Evolutionary conservation across 2,113 vertebrate genomes (phyloP), one percentile per base, ranked within the genome.

Genomic region (Carassius gibelio): DNA sequence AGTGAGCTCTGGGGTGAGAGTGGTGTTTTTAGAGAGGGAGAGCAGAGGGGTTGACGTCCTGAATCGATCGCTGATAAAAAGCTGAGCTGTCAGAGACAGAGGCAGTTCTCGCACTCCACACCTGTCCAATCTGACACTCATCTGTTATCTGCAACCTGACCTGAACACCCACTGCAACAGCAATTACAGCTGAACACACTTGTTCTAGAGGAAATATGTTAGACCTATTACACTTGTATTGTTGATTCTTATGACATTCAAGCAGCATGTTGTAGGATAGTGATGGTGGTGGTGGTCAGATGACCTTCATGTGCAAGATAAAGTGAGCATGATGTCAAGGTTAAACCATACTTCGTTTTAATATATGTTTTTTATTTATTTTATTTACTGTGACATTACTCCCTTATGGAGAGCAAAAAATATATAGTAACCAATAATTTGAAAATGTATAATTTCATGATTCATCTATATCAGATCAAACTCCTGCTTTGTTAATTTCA

Each of bases 11-110:
- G 55, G 36, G 8, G 57, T 61, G 21, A 64, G 36, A 77, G 85
- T 55, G 34, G 64, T 86, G 64, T 79, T 45, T 82, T 86, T 45
- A 66, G 74, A 83, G 81, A 50, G 62, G 23, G 14, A 87, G 82
- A 66, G 76, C 66, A 57, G 59, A 52, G 64, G 76, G 76, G 50
- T 76, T 74, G 79, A 76, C 30, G 50, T 82, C 75, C 86, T 69
- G 50, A 76, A 87, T 87, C 75, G 86, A 87, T 87, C 83, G 38
- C 61, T 76, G 72, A 87, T 82, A 87, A 87, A 85, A 85, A 77
- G 78, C 86, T 81, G 78, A 57, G 61, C 48, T 71, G 71, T 72
- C 64, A 72, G 64, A 71, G 61, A 75, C 78, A 55, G 36, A 68
- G 55, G n/a, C 78, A 81, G 77, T 36, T 9, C n/a, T 85, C 76